Conservation (phyloP, 2,888 invertebrate genomes). For the Lycia hirtaria region DNA sequence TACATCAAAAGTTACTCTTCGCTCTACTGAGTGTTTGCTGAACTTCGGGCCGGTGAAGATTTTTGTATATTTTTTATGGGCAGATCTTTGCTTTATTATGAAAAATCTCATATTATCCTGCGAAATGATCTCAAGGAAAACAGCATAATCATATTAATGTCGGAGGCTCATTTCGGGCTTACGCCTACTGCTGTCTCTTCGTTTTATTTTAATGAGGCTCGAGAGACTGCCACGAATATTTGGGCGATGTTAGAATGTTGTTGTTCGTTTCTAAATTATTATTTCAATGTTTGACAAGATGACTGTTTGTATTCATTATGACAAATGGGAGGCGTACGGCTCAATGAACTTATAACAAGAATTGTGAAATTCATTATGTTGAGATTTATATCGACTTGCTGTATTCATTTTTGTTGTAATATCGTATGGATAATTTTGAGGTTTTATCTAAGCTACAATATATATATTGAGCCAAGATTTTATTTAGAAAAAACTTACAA, state of each 20-base stretch:
- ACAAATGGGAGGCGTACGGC: conserved; percentile 1
- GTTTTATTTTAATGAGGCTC: conserved; percentile 36
- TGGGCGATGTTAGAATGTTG: conserved; percentile 27
- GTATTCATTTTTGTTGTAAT: too few relatives aligned
- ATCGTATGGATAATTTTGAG: too few relatives aligned
- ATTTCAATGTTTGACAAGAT: conserved; percentile 20
- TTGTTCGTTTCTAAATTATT: conserved; percentile 31
- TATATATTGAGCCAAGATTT: too few relatives aligned
- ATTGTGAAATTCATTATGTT: not conserved
- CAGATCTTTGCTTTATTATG: conserved; percentile 24
- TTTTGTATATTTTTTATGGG: conserved; percentile 21
- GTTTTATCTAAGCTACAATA: too few relatives aligned
- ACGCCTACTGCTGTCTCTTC: conserved; percentile 33
- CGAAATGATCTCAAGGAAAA: conserved; percentile 32
- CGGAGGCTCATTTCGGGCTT: conserved; percentile 31
- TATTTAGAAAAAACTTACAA: too few relatives aligned
- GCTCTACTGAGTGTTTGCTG: conserved; percentile 19
- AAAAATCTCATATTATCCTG: conserved; percentile 32
- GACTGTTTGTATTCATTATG: not conserved
- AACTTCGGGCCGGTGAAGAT: conserved; percentile 20
- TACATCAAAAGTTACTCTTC: conserved; percentile 9
- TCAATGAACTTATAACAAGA: not conserved
- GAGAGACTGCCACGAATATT: conserved; percentile 28
- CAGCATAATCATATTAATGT: conserved; percentile 35
- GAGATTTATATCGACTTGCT: too few relatives aligned